Evolutionary conservation across 92 coral and sea anemone genomes (phyloP), one percentile per base, ranked within the genome.

Genomic region (Epizoanthus illoricatus): DNA sequence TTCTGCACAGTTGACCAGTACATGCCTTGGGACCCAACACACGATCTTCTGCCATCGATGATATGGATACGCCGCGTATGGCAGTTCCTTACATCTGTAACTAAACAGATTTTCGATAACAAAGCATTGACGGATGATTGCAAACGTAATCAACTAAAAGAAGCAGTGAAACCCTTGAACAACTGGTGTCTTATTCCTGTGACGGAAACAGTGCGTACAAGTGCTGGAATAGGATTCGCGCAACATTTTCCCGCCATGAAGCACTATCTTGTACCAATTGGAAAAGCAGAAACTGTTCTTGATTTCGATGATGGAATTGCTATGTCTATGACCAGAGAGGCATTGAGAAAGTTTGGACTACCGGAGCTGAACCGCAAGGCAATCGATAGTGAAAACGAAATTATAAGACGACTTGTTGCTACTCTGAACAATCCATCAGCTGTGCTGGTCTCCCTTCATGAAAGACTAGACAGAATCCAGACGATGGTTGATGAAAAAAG

Each of bases 181-280:
- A 74, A 73, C 33, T 92, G 93, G 93, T 83, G 93, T 65, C 84
- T 92, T 70, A 24, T 92, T 11, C 93, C 97, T 4, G 93, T 83
- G 36, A 81, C 84, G 16, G 87, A 90, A 39, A 78, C 82, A 16
- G 33, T 1, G 5, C 39, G 33, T 15, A 17, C n/a, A 13, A 5
- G 23, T n/a, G 13, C 11, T 11, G 17, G 43, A 42, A 47, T 40
- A n/a, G 5, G 13, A 2, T 1, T 5, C 7, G 0, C 3, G 19
- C 15, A 4, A 40, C 3, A 45, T 7, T 3, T 40, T 20, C 2
- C 42, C 1, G 73, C 64, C 11, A 17, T n/a, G 16, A 43, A 84
- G 15, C 92, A 90, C 71, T 71, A 57, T 17, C 86, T 92, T 2
- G 87, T 84, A 16, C 94, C 97, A 0, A 10, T 88, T 17, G 58